These are phyloP conservation scores for Metaphire vulgaris DNA, from an alignment of 1,140 invertebrate species.

Conservation along the genomic window DNA sequence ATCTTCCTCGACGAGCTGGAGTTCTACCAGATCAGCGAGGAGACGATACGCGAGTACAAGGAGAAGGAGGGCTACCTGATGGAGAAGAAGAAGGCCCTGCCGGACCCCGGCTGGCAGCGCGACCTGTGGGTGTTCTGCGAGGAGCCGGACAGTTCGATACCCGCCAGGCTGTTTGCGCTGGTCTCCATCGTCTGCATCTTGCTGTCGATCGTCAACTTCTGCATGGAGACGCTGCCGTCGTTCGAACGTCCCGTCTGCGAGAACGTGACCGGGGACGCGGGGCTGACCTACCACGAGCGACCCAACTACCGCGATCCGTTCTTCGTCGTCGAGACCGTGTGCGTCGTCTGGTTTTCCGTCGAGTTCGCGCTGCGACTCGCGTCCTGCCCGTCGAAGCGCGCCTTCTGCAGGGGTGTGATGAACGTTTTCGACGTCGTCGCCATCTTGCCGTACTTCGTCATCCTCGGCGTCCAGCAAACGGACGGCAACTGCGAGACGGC, in stretches of 20 bases:
- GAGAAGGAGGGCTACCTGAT: conserved; percentile 45
- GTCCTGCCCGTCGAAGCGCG: conserved; percentile 50
- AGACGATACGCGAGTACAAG: conserved; percentile 39
- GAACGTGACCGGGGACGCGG: too few relatives aligned
- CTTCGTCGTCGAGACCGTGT: conserved; percentile 47
- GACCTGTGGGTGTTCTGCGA: conserved; percentile 49
- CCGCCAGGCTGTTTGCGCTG: conserved; percentile 43
- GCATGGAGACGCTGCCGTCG: conserved; percentile 50
- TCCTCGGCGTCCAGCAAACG: conserved; percentile 60
- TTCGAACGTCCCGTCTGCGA: conserved; percentile 34
- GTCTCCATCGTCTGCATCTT: conserved; percentile 47
- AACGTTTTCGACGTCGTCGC: conserved; percentile 99
- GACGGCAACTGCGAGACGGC: conserved; percentile 31
- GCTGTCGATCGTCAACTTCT: conserved; percentile 48
- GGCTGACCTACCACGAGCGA: too few relatives aligned
- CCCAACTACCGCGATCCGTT: too few relatives aligned
- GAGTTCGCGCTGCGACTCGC: conserved; percentile 44
- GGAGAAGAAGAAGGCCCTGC: conserved; percentile 38
- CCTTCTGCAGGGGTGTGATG: conserved; percentile 70
- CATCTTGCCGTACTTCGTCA: too few relatives aligned
- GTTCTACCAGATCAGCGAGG: too few relatives aligned
- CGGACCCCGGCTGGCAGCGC: conserved; percentile 35
- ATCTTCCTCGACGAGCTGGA: conserved; percentile 51
- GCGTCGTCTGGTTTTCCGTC: conserved; percentile 53
- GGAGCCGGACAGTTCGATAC: conserved; percentile 43